Evolutionary conservation across 2,797 vertebrate species (phyloP), one percentile per base, ranked within the genome.

Genomic region (Sarcophilus harrisii): DNA sequence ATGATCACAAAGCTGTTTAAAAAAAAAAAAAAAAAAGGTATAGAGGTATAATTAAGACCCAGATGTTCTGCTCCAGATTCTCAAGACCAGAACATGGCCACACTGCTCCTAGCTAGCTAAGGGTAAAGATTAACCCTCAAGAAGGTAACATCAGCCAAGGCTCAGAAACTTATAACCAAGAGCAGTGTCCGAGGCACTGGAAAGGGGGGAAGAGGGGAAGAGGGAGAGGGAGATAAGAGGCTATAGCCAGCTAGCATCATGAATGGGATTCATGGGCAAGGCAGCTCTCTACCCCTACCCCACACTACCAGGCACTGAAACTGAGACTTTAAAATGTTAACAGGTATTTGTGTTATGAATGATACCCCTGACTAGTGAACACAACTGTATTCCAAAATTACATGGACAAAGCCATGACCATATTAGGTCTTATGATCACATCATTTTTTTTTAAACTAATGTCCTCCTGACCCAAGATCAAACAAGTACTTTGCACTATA

Each of bases 391-490:
- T 92, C 92, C 57, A 90, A 94, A 97, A 96, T 92, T 52, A 94
- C 66, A 92, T 92, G 1, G 32, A 89, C 95, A 92, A 91, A 52
- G 58, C 87, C n/a, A 0, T 73, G 66, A 73, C 66, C 14, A 94
- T 93, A 94, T 55, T 92, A 58, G 60, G 91, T 96, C 94, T 87
- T 95, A 90, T 95, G 95, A 96, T 91, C 90, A 94, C 0, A 94
- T 21, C 29, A 94, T 95, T 66, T 66, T n/a, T n/a, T 66, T 66
- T 66, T 18, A 66, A 66, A n/a, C 5, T 66, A 1, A 66, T 73
- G 16, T 73, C 32, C 16, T n/a, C 66, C n/a, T 73, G 28, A 21
- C n/a, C 66, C 32, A 73, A 38, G 66, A 73, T 73, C 66, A 21
- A 38, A 16, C 30, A 73, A 18, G 66, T 38, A 73, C 38, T 73